These are phyloP conservation scores for Furcifer pardalis DNA, from an alignment of 2,797 vertebrate genomes.

Conservation along the genomic window DNA sequence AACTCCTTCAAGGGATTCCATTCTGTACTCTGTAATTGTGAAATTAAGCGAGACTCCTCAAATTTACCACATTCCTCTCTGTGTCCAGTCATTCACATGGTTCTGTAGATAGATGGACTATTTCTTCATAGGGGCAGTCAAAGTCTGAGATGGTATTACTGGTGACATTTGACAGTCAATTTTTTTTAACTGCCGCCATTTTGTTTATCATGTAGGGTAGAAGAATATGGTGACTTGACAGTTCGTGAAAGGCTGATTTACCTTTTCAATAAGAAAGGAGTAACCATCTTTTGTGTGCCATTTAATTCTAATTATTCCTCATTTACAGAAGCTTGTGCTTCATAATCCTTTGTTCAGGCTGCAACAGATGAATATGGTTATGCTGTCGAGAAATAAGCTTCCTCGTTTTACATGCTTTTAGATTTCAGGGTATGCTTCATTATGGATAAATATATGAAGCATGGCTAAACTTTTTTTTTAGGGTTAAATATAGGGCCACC, in stretches of 20 bases:
- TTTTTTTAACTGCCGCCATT: slow-evolving; percentile 36
- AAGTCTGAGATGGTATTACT: slow-evolving; percentile 46
- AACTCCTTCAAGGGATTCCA: neutral
- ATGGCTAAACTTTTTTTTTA: neutral
- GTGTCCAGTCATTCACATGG: neutral
- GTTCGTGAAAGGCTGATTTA: slow-evolving; percentile 33
- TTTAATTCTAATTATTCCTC: slow-evolving; percentile 12
- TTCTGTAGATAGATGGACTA: neutral
- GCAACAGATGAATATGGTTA: slow-evolving; percentile 6
- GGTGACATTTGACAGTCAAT: slow-evolving; percentile 13
- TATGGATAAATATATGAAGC: neutral
- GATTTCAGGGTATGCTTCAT: neutral
- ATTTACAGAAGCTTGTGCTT: slow-evolving; percentile 34
- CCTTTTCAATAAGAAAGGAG: slow-evolving; percentile 9
- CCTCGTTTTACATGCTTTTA: neutral
- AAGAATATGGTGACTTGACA: slow-evolving; percentile 15
- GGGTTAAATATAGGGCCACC: neutral
- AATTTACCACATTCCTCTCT: accelerated
- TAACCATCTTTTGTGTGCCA: slow-evolving; percentile 11
- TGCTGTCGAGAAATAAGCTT: neutral
- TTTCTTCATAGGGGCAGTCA: neutral
- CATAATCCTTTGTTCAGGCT: neutral
- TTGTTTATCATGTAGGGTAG: slow-evolving; percentile 7
- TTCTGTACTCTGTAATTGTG: neutral
- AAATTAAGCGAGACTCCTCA: neutral